Percentiles rank a stretch among this genome's conserved stretches.
Evolutionary conservation across 1,140 invertebrate species (phyloP).

Genomic region (Drosophila ercepeae): DNA sequence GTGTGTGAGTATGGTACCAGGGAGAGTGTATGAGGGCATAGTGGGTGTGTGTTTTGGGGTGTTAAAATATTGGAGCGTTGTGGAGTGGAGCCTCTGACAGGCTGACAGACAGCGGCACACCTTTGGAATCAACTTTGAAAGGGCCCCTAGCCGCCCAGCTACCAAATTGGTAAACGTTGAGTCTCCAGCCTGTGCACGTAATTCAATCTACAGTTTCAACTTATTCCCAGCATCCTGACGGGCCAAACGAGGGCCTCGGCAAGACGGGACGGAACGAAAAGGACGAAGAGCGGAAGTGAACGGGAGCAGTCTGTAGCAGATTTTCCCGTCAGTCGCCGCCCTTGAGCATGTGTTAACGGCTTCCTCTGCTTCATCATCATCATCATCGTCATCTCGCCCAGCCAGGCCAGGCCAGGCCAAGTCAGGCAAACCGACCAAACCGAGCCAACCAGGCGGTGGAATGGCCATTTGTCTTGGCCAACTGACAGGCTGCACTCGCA

Average conservation of each 20-base stretch:
- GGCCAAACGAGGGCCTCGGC: constrained; percentile 5
- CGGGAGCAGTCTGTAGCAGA: constrained; percentile 28
- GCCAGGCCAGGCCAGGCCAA: not conserved
- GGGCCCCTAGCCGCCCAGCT: constrained; percentile 25
- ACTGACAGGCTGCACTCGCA: constrained; percentile 51
- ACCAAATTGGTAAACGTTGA: constrained; percentile 53
- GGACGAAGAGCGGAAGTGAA: not conserved
- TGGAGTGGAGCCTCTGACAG: constrained; percentile 57
- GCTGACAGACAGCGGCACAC: constrained; percentile 71
- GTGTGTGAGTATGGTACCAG: not conserved
- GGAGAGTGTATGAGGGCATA: not conserved
- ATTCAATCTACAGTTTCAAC: constrained; percentile 77
- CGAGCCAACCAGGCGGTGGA: not conserved
- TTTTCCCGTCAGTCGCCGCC: constrained; percentile 51
- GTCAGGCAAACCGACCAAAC: not conserved
- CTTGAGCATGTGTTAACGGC: constrained; percentile 58
- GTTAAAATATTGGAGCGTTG: constrained; percentile 1
- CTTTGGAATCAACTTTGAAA: constrained; percentile 68
- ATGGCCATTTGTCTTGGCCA: constrained; percentile 65
- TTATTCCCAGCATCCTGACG: constrained; percentile 64
- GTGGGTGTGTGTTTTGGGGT: not conserved
- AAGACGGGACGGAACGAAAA: not conserved
- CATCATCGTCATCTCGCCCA: not conserved
- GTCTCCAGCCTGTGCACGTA: constrained; percentile 56
- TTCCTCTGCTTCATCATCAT: constrained; percentile 29